phyloP scores from a whole-genome alignment of 2,797 vertebrate genomes.

The Mus minutoides region DNA sequence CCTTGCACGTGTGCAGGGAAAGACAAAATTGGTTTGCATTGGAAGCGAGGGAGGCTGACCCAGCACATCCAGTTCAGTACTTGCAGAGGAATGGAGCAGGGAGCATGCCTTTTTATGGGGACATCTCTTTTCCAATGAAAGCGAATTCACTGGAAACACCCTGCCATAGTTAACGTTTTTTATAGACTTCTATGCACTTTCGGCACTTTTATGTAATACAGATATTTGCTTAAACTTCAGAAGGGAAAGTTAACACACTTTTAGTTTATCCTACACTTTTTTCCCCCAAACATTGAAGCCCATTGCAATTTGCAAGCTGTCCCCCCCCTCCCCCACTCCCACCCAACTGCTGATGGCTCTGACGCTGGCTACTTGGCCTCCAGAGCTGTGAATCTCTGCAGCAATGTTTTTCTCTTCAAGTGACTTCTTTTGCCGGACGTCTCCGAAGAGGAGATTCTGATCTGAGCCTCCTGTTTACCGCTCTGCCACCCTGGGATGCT shows the following conservation, averaged over 20 bases:
- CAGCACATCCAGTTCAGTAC: slow-evolving; percentile 75
- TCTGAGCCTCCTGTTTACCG: background rate
- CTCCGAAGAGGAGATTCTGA: background rate
- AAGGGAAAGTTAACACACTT: slow-evolving; percentile 63
- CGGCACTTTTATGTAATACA: slow-evolving; percentile 82
- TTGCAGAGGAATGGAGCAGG: slow-evolving; percentile 76
- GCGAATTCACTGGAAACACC: slow-evolving; percentile 86
- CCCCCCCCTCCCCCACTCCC: too few relatives aligned
- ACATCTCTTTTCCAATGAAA: slow-evolving; percentile 87
- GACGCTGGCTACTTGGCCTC: background rate
- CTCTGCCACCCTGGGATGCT: background rate
- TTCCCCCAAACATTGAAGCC: background rate
- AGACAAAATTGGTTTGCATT: slow-evolving; percentile 80
- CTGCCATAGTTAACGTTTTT: slow-evolving; percentile 87
- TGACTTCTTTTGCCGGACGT: background rate
- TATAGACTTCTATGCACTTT: slow-evolving; percentile 85
- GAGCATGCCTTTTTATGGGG: slow-evolving; percentile 88
- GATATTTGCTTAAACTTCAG: slow-evolving; percentile 70
- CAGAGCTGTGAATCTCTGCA: background rate
- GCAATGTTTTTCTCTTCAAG: background rate
- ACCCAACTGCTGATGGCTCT: background rate
- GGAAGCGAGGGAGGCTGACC: slow-evolving; percentile 83
- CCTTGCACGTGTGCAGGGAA: slow-evolving; percentile 66
- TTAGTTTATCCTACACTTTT: slow-evolving; percentile 70
- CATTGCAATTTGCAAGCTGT: background rate